A percentile compares a stretch with the other conserved stretches of the same genome.
phyloP scores from a whole-genome alignment of 1,140 invertebrate genomes.

The Homarus americanus region DNA sequence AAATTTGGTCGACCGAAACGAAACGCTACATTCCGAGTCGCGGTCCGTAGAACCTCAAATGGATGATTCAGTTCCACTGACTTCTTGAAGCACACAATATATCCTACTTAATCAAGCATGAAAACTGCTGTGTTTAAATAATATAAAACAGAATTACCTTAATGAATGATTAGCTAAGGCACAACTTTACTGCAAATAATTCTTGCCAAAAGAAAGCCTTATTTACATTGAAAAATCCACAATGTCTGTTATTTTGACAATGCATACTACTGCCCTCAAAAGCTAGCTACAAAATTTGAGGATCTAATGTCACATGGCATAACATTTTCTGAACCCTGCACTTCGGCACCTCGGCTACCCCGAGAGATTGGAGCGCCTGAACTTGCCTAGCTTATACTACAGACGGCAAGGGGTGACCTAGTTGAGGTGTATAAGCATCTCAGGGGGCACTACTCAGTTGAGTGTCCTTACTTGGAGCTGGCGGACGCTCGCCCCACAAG shows the following conservation, averaged over 20 bases:
- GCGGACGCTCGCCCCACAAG: no score
- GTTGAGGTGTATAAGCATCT: no score
- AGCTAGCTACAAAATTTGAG: neutral
- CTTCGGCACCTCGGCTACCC: no score
- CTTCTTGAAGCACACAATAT: constrained; percentile 17
- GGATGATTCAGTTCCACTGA: neutral
- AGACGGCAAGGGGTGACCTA: no score
- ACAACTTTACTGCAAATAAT: constrained; percentile 30
- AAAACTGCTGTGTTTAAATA: neutral
- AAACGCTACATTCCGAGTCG: neutral
- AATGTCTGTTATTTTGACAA: neutral
- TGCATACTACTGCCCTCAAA: constrained; percentile 8
- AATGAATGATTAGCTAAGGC: constrained; percentile 24
- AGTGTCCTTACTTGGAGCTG: no score
- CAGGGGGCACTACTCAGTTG: no score
- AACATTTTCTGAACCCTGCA: neutral
- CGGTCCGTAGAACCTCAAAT: neutral
- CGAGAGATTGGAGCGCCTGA: no score
- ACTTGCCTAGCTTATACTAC: no score
- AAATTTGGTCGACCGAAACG: neutral
- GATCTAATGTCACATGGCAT: neutral
- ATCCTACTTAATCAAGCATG: constrained; percentile 11
- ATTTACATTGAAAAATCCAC: neutral
- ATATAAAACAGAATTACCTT: neutral
- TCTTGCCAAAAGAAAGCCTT: neutral